Percentiles rank a stretch among this genome's conserved stretches.
Evolutionary conservation across 2,797 vertebrate genomes (phyloP).

Genomic region (Liasis olivaceus): DNA sequence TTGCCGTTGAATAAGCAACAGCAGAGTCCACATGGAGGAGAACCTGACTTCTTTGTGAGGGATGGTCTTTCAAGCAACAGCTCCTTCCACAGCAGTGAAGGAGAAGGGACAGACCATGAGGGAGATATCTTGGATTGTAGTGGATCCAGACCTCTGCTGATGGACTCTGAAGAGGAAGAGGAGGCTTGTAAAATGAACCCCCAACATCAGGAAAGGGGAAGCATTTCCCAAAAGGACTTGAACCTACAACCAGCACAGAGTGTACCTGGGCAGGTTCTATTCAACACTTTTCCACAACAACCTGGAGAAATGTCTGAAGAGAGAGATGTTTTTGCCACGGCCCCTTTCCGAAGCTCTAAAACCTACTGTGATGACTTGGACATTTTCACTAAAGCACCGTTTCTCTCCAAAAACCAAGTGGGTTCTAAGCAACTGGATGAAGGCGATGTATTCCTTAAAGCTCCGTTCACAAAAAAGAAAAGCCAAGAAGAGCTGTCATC

Average conservation of each 20-base stretch:
- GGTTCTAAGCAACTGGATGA: constrained; percentile 70
- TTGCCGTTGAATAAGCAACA: constrained; percentile 57
- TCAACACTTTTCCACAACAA: constrained; percentile 37
- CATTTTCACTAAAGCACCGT: constrained; percentile 93
- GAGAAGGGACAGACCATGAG: constrained; percentile 76
- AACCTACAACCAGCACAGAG: constrained; percentile 21
- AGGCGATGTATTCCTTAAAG: constrained; percentile 89
- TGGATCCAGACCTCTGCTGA: constrained; percentile 88
- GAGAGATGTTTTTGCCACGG: constrained; percentile 86
- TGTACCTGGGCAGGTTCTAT: constrained; percentile 30
- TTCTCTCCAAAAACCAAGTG: constrained; percentile 70
- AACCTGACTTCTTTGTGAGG: constrained; percentile 63
- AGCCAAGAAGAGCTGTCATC: constrained; percentile 69
- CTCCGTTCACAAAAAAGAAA: constrained; percentile 91
- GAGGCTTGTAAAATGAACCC: constrained; percentile 59
- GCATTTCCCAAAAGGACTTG: constrained; percentile 42
- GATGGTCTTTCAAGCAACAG: constrained; percentile 77
- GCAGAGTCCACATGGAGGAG: constrained; percentile 56
- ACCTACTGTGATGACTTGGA: constrained; percentile 73
- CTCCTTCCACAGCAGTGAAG: constrained; percentile 92
- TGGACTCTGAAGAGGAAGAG: constrained; percentile 94
- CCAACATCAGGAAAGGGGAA: not conserved
- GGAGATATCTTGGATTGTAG: constrained; percentile 84
- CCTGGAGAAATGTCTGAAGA: constrained; percentile 41
- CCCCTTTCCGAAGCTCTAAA: constrained; percentile 80